Conservation (phyloP, 2,113 vertebrate species). For the Australoheros scitulus region DNA sequence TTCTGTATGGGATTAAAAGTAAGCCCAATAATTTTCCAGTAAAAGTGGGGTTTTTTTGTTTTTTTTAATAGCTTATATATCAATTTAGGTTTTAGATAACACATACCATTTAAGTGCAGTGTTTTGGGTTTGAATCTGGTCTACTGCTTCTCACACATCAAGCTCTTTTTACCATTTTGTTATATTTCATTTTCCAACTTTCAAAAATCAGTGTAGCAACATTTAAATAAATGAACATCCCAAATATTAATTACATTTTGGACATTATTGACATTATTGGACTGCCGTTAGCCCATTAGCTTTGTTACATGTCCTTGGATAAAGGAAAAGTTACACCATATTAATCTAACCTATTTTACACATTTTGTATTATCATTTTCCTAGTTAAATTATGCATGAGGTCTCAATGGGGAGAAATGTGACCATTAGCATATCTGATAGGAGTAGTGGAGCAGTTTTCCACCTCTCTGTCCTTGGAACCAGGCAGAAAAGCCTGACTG, state of each 20-base stretch:
- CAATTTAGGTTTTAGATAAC: constrained; percentile 1
- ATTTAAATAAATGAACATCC: background rate
- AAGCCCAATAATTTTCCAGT: background rate
- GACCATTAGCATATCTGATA: constrained; percentile 84
- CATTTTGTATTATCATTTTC: constrained; percentile 75
- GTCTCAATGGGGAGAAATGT: constrained; percentile 77
- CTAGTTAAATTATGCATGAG: constrained; percentile 81
- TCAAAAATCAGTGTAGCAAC: background rate
- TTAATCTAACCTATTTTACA: constrained; percentile 74
- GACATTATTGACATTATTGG: too few relatives aligned
- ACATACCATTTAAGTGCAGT: background rate
- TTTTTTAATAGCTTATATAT: constrained; percentile 8
- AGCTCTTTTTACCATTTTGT: background rate
- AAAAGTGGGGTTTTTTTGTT: constrained; percentile 10
- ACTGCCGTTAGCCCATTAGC: constrained; percentile 38
- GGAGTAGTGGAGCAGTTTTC: constrained; percentile 67
- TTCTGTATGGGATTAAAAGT: constrained; percentile 35
- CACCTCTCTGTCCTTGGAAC: constrained; percentile 80
- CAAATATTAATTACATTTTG: constrained; percentile 38
- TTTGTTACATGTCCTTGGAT: constrained; percentile 61
- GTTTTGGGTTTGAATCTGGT: background rate
- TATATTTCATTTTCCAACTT: background rate
- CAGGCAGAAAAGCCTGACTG: constrained; percentile 72
- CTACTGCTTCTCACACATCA: background rate
- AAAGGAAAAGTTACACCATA: constrained; percentile 66